Evolutionary conservation across 2,888 invertebrate species (phyloP).

Genomic region (Caenorhabditis sp.): DNA sequence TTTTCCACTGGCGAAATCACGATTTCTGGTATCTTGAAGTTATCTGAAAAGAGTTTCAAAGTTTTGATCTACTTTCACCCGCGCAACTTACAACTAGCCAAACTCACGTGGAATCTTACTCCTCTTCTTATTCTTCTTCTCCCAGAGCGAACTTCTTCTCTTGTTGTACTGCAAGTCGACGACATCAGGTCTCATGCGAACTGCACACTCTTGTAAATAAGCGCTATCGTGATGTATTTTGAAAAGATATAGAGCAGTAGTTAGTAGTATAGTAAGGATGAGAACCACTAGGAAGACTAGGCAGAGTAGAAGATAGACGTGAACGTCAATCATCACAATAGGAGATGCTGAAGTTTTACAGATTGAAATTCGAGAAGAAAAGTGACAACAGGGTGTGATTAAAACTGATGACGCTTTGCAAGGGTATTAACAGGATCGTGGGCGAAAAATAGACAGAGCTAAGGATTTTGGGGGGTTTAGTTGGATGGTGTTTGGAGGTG

Average conservation of each 20-base stretch:
- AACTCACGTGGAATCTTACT: not conserved
- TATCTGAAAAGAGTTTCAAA: not conserved
- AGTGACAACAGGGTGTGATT: not conserved
- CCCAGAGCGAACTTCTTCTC: not conserved
- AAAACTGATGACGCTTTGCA: not conserved
- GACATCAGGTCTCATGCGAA: not conserved
- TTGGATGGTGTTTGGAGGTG: not conserved
- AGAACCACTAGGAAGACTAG: not conserved
- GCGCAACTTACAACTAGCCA: not conserved
- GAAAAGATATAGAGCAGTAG: not conserved
- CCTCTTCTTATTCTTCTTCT: not conserved
- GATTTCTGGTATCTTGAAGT: not conserved
- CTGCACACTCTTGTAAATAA: not conserved
- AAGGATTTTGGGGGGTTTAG: not conserved
- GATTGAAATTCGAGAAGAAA: not conserved
- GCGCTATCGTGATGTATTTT: not conserved
- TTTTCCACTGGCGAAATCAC: not conserved
- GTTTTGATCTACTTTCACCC: not conserved
- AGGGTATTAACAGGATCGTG: not conserved
- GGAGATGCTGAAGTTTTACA: not conserved
- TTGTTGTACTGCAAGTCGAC: not conserved
- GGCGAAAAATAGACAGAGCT: not conserved
- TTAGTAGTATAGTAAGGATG: not conserved
- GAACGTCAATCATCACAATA: not conserved
- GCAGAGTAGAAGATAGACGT: not conserved